Conservation (phyloP, 2,797 vertebrate species). For the Peromyscus eremicus region DNA sequence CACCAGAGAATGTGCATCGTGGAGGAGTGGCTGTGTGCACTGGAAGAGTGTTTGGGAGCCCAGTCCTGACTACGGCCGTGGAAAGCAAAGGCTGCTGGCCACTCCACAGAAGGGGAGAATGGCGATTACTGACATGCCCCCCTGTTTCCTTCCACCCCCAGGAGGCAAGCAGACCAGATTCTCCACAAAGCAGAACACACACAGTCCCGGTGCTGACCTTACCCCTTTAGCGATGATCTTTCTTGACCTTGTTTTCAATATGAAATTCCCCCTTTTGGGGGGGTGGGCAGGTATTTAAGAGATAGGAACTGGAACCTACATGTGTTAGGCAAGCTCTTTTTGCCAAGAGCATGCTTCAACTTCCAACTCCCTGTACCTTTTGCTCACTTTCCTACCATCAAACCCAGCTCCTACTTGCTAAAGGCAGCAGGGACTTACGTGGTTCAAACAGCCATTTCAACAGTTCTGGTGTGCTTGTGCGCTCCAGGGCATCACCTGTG, state of each 20-base stretch:
- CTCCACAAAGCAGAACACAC: neutral
- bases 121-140: neutral
- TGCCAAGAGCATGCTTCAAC: neutral
- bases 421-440: neutral
- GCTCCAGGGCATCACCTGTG: neutral
- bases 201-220: neutral
- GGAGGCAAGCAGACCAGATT: neutral
- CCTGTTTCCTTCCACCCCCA: neutral
- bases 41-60: no score
- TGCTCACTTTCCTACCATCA: slow-evolving; percentile 12
- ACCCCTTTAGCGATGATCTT: neutral
- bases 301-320: neutral
- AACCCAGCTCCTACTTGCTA: slow-evolving; percentile 9
- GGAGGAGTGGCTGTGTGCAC: neutral
- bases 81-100: neutral
- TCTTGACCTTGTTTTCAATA: neutral
- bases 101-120: neutral
- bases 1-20: neutral
- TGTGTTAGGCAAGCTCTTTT: neutral
- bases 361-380: neutral
- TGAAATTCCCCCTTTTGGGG: neutral
- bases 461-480: neutral
- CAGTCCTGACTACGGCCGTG: neutral
- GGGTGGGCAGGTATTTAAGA: neutral
- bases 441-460: neutral